Percentiles rank a stretch among this genome's conserved stretches.
phyloP scores from a whole-genome alignment of 1,140 invertebrate genomes.

The Papilio dardanus region DNA sequence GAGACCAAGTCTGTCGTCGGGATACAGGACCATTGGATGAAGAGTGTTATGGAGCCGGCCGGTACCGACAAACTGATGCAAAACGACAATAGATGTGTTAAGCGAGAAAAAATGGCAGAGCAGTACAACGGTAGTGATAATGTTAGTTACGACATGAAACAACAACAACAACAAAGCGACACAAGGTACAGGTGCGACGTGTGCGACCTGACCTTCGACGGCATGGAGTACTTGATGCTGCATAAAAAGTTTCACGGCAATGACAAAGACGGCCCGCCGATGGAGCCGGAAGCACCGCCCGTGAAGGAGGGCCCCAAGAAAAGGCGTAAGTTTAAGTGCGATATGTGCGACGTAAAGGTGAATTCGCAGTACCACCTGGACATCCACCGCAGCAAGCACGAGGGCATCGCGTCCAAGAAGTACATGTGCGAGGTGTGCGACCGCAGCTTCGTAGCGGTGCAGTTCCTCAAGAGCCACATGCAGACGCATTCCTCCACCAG shows the following conservation, averaged over 20 bases:
- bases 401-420: conserved; percentile 72
- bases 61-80: conserved; percentile 67
- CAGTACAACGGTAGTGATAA: conserved; percentile 66
- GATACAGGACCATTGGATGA: conserved; percentile 78
- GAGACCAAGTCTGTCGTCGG: conserved; percentile 70
- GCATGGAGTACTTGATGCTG: conserved; percentile 72
- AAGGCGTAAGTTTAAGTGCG: conserved; percentile 74
- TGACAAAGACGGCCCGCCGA: conserved; percentile 64
- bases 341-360: conserved; percentile 77
- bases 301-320: conserved; percentile 69
- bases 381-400: conserved; percentile 76
- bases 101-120: conserved; percentile 77
- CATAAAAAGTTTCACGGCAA: conserved; percentile 77
- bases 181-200: conserved; percentile 69
- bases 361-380: conserved; percentile 78
- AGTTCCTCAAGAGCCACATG: conserved; percentile 78
- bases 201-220: conserved; percentile 74
- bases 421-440: conserved; percentile 75
- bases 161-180: conserved; percentile 55
- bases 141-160: conserved; percentile 63
- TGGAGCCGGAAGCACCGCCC: conserved; percentile 59
- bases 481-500: conserved; percentile 71
- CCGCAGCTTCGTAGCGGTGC: conserved; percentile 71
- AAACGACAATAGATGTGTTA: conserved; percentile 69
- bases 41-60: conserved; percentile 79